Conservation (phyloP, 2,113 vertebrate species). For the Seriola aureovittata region DNA sequence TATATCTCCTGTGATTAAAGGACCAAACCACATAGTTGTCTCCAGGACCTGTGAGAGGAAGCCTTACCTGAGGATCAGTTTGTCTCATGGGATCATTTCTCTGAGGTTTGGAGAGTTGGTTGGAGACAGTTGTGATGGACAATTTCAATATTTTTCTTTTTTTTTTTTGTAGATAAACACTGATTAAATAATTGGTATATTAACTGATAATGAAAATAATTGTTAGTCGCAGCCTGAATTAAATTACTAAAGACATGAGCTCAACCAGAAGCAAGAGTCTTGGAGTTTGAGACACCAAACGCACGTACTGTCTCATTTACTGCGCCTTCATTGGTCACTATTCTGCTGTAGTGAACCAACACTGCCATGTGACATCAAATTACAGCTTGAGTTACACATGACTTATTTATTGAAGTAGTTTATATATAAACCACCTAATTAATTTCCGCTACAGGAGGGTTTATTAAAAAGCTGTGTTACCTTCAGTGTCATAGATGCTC, state of each 20-base stretch:
- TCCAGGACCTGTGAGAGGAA: no score
- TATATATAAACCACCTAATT: background rate
- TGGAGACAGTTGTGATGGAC: background rate
- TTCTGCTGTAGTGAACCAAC: no score
- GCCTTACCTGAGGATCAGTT: no score
- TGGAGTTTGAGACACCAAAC: no score
- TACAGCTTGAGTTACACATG: no score
- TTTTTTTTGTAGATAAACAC: background rate
- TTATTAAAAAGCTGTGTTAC: slow-evolving; percentile 55
- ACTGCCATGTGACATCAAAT: no score
- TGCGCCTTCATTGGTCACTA: no score
- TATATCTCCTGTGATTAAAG: no score
- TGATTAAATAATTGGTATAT: background rate
- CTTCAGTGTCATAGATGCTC: slow-evolving; percentile 85
- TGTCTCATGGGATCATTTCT: no score
- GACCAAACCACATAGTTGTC: no score
- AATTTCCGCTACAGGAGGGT: background rate
- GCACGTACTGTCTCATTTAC: no score
- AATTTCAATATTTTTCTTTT: background rate
- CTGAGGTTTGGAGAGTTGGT: no score
- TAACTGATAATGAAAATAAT: background rate
- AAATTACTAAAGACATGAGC: background rate
- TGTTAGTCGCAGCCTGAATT: background rate
- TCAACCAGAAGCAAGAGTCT: background rate
- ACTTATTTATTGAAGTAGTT: background rate